A percentile compares a stretch with the other conserved stretches of the same genome.
Evolutionary conservation across 2,113 vertebrate genomes (phyloP).

Genomic region (Pleuronectes platessa): DNA sequence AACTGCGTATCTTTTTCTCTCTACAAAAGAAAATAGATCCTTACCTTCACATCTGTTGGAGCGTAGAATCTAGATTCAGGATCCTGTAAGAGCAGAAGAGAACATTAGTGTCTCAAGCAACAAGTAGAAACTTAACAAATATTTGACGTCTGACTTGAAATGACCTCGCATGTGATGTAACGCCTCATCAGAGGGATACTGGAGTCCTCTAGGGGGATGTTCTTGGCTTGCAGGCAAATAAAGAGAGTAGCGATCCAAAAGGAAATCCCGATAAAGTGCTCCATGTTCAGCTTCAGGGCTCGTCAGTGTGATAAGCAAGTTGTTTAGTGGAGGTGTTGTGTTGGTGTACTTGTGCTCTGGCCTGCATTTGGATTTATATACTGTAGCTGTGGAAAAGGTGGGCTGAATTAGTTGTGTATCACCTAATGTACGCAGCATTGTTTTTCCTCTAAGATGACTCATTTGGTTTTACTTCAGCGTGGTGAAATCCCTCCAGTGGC

Average conservation of each 20-base stretch:
- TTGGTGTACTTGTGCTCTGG: slow-evolving; percentile 18
- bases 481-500: slow-evolving; percentile 83
- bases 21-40: neutral
- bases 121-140: neutral
- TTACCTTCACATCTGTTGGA: slow-evolving; percentile 55
- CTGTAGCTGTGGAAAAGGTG: slow-evolving; percentile 79
- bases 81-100: slow-evolving; percentile 26
- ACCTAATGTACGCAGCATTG: slow-evolving; percentile 84
- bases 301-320: slow-evolving; percentile 30
- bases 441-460: slow-evolving; percentile 92
- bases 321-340: slow-evolving; percentile 21
- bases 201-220: fast-evolving
- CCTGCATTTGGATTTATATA: slow-evolving; percentile 73
- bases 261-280: slow-evolving; percentile 37
- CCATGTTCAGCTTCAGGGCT: slow-evolving; percentile 57
- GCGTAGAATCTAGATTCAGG: neutral
- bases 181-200: fast-evolving
- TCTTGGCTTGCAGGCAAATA: slow-evolving; percentile 1
- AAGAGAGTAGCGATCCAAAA: slow-evolving; percentile 48
- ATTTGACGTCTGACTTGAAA: neutral
- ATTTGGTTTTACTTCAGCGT: slow-evolving; percentile 80
- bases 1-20: neutral
- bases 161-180: slow-evolving; percentile 34
- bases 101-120: neutral
- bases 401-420: slow-evolving; percentile 76